phyloP scores from a whole-genome alignment of 1,140 invertebrate genomes.

The Drosophila dunni region DNA sequence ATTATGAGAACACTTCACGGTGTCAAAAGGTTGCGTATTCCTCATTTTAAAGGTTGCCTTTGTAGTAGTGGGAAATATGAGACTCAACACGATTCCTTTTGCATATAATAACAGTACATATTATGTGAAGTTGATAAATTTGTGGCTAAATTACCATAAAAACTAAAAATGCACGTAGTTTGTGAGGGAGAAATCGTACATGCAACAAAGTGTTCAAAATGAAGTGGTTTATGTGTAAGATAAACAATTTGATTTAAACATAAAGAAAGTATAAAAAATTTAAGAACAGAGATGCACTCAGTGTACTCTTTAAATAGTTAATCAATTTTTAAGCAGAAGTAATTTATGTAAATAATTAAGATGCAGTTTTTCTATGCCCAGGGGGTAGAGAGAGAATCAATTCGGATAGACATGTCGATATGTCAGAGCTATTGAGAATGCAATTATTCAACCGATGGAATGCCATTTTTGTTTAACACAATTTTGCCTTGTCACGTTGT shows the following conservation, averaged over 20 bases:
- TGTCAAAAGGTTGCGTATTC: slow-evolving; percentile 56
- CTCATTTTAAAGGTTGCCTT: slow-evolving; percentile 49
- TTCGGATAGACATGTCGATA: background rate
- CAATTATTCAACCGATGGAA: slow-evolving; percentile 35
- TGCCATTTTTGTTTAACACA: slow-evolving; percentile 32
- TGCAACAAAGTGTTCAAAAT: no score
- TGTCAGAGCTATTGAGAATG: slow-evolving; percentile 7
- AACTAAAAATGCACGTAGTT: slow-evolving; percentile 3
- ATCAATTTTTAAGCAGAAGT: no score
- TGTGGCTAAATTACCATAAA: slow-evolving; percentile 12
- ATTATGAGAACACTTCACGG: slow-evolving; percentile 66
- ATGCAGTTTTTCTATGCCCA: no score
- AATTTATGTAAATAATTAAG: no score
- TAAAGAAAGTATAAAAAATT: no score
- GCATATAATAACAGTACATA: slow-evolving; percentile 31
- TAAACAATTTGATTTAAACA: no score
- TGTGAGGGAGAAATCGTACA: no score
- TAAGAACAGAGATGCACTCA: no score
- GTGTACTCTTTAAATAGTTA: no score
- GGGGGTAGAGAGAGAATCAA: no score
- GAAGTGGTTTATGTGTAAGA: no score
- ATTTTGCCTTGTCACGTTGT: slow-evolving; percentile 14
- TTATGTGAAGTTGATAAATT: slow-evolving; percentile 36
- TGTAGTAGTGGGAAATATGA: slow-evolving; percentile 37
- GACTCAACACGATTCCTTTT: slow-evolving; percentile 26